These are phyloP conservation scores for Redunca redunca DNA, from an alignment of 2,113 vertebrate species.

Conservation along the genomic window DNA sequence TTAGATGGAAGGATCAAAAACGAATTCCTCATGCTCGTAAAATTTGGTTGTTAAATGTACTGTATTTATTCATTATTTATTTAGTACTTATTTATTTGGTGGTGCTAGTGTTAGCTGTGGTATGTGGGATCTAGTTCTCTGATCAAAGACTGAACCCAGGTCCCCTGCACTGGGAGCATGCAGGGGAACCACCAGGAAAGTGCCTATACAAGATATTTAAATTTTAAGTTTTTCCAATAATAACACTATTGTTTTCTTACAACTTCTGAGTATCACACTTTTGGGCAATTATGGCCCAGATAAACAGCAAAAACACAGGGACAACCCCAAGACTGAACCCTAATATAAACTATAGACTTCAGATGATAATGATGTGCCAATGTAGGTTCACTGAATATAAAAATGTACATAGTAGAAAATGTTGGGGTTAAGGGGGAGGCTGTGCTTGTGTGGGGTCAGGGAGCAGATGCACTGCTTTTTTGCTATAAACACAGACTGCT, in stretches of 20 bases:
- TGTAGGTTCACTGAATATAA: background rate
- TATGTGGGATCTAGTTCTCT: background rate
- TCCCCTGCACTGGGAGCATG: background rate
- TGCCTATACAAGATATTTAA: background rate
- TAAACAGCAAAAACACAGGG: background rate
- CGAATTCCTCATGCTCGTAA: background rate
- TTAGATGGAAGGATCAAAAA: background rate
- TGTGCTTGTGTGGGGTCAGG: too few relatives aligned
- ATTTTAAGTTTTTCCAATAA: slow-evolving; percentile 3
- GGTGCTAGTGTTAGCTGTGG: background rate
- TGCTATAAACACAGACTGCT: background rate
- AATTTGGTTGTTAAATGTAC: background rate
- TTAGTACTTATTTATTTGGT: background rate
- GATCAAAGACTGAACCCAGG: background rate
- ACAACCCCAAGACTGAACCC: background rate
- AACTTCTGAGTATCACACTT: background rate
- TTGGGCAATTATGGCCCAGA: background rate
- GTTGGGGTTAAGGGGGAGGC: background rate
- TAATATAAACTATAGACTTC: background rate
- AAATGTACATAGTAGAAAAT: background rate
- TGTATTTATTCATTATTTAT: background rate
- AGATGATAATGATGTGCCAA: background rate
- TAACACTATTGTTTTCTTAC: background rate
- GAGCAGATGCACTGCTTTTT: slow-evolving; percentile 1
- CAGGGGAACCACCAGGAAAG: background rate